Conservation (phyloP, 2,113 vertebrate genomes). For the Corythornis madagascariensis region DNA sequence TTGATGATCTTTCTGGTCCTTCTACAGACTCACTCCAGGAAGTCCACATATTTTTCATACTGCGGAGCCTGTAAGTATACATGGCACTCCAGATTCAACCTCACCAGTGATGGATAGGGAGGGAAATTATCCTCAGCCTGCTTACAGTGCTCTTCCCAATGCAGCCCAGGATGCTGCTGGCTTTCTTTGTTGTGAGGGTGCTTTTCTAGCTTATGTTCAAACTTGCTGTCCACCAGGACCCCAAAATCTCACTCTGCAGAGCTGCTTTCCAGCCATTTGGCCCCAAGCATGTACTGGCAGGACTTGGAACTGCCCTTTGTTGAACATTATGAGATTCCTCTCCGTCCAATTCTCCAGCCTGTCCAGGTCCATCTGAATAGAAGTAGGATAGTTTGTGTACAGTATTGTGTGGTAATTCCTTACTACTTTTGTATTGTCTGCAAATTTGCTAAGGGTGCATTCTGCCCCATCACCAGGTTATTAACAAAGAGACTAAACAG, state of each 20-base stretch:
- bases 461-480: background rate
- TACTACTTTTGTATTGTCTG: background rate
- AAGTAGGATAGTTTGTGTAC: background rate
- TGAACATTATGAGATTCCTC: background rate
- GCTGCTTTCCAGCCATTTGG: background rate
- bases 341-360: background rate
- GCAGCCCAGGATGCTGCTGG: background rate
- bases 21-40: background rate
- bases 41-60: background rate
- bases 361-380: background rate
- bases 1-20: background rate
- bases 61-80: background rate
- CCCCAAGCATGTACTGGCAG: background rate
- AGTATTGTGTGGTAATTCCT: background rate
- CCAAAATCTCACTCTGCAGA: background rate
- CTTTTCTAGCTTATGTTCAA: background rate
- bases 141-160: background rate
- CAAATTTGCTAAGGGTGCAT: background rate
- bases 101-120: background rate
- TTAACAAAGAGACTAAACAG: background rate
- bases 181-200: background rate
- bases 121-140: background rate
- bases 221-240: background rate
- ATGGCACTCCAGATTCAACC: background rate
- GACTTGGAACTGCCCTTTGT: background rate